Conservation (phyloP, 1,140 invertebrate genomes). For the Augochlora pura region DNA sequence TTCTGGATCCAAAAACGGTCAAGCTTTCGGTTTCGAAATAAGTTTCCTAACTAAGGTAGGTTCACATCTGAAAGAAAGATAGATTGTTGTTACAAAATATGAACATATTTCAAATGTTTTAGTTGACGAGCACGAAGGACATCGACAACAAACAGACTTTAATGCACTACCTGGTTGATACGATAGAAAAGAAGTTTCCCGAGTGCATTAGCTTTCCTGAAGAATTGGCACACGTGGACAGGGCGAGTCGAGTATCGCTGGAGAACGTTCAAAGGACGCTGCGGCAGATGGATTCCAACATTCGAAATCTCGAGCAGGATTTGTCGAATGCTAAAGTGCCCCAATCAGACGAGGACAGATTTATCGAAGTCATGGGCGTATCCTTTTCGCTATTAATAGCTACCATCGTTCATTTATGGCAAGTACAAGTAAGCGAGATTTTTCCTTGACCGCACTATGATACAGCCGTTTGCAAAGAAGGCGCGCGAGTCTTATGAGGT, state of each 20-base stretch:
- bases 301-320: constrained; percentile 93
- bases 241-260: constrained; percentile 90
- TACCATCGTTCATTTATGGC: too few species aligned
- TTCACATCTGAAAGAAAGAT: not conserved
- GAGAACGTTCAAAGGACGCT: constrained; percentile 93
- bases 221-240: constrained; percentile 92
- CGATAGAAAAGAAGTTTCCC: constrained; percentile 93
- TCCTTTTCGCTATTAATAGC: constrained; percentile 73
- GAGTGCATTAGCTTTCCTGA: constrained; percentile 91
- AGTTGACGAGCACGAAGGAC: constrained; percentile 97
- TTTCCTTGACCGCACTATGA: constrained; percentile 45
- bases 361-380: constrained; percentile 91
- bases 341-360: constrained; percentile 90
- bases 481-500: constrained; percentile 93
- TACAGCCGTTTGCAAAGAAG: constrained; percentile 87
- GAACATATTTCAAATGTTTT: constrained; percentile 56
- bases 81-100: too few species aligned
- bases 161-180: constrained; percentile 95
- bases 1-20: constrained; percentile 94
- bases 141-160: constrained; percentile 95
- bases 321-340: constrained; percentile 89
- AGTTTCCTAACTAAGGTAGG: constrained; percentile 95
- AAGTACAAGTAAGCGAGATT: not conserved
- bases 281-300: constrained; percentile 91
- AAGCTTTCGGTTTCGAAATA: constrained; percentile 98